These are phyloP conservation scores for Ia io DNA, from an alignment of 2,113 vertebrate species.

Conservation along the genomic window DNA sequence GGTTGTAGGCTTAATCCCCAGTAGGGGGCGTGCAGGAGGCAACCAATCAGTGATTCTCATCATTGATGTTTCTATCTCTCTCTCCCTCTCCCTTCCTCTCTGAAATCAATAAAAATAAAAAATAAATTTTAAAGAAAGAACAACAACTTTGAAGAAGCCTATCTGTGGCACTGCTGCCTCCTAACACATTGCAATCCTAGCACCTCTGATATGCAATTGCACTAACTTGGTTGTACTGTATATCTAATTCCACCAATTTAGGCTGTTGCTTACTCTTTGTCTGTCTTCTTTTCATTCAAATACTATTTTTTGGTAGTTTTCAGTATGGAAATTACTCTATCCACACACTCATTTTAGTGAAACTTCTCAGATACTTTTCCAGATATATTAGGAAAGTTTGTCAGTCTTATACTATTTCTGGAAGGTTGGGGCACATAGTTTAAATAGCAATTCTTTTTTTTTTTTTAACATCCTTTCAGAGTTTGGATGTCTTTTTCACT, in stretches of 20 bases:
- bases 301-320: background rate
- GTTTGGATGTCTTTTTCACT: background rate
- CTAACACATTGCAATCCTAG: background rate
- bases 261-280: background rate
- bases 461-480: background rate
- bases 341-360: background rate
- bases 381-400: background rate
- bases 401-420: background rate
- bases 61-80: too few relatives aligned
- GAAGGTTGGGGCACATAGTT: background rate
- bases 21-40: too few relatives aligned
- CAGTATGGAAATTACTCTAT: background rate
- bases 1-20: too few relatives aligned
- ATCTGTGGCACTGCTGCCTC: background rate
- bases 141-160: background rate
- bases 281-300: background rate
- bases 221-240: background rate
- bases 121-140: background rate
- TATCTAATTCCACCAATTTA: background rate
- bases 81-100: too few relatives aligned
- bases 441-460: constrained; percentile 33
- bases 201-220: background rate
- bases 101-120: too few relatives aligned
- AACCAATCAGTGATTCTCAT: too few relatives aligned
- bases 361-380: background rate